Percentiles rank a stretch among this genome's conserved stretches.
Evolutionary conservation across 2,797 vertebrate species (phyloP).

Genomic region (Enteromius radiatus): DNA sequence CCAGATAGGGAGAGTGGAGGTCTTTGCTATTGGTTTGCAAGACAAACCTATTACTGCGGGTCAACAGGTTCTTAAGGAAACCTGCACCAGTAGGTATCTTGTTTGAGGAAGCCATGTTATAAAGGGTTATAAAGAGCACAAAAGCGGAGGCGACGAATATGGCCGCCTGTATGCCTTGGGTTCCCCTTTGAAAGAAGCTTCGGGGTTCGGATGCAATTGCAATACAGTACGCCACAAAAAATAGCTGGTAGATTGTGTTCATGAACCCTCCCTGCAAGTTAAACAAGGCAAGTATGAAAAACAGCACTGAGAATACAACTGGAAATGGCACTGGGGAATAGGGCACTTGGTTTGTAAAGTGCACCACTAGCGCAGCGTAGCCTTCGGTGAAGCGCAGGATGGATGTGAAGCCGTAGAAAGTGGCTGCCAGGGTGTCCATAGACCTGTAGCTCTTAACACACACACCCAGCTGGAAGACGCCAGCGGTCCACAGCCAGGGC

Average conservation of each 20-base stretch:
- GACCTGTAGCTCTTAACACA: conserved; percentile 81
- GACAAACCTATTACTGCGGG: conserved; percentile 66
- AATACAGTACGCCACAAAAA: conserved; percentile 82
- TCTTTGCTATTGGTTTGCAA: conserved; percentile 77
- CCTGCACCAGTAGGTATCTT: conserved; percentile 74
- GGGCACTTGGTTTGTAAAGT: conserved; percentile 66
- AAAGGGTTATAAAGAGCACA: conserved; percentile 77
- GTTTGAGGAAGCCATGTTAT: conserved; percentile 69
- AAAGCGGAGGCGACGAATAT: conserved; percentile 79
- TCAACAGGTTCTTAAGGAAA: conserved; percentile 70
- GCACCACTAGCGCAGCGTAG: conserved; percentile 75
- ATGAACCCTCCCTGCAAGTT: conserved; percentile 75
- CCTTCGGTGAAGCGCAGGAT: conserved; percentile 83
- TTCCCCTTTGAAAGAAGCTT: conserved; percentile 80
- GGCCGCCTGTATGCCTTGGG: conserved; percentile 83
- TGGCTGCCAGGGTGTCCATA: conserved; percentile 79
- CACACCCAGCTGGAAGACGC: conserved; percentile 79
- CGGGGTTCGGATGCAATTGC: conserved; percentile 78
- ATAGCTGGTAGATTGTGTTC: conserved; percentile 81
- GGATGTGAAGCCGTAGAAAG: conserved; percentile 82
- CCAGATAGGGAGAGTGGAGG: conserved; percentile 78
- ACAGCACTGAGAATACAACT: conserved; percentile 82
- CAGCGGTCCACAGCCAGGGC: conserved; percentile 88
- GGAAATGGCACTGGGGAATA: conserved; percentile 76
- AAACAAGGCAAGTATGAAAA: conserved; percentile 80